Conservation (phyloP, 2,888 invertebrate genomes). For the Carpatolechia fugitivella region DNA sequence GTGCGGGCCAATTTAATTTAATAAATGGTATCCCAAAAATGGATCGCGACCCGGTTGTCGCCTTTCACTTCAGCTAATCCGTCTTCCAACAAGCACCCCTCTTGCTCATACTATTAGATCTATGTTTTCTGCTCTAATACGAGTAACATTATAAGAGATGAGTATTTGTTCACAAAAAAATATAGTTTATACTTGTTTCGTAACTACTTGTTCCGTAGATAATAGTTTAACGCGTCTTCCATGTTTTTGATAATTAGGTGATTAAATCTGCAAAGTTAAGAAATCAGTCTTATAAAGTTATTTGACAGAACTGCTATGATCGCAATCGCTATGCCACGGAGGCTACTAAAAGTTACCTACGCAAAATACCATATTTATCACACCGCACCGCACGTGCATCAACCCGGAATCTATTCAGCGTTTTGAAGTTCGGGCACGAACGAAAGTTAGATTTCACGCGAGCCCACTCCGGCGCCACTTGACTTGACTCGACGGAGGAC, state of each 20-base stretch:
- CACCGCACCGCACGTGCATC: neutral
- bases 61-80: conserved; percentile 46
- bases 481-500: neutral
- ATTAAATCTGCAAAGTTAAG: no score
- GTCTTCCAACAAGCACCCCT: conserved; percentile 37
- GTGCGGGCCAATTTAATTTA: conserved; percentile 8
- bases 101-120: neutral
- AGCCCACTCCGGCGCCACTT: neutral
- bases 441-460: neutral
- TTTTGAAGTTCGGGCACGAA: neutral
- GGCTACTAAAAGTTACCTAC: no score
- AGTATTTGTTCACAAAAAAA: no score
- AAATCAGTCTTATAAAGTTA: no score
- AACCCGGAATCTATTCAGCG: neutral
- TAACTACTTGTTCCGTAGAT: no score
- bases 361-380: neutral
- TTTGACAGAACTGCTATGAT: no score
- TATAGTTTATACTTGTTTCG: no score
- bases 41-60: conserved; percentile 34
- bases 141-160: no score
- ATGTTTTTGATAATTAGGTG: no score
- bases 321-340: no score
- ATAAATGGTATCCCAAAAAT: conserved; percentile 32
- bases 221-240: no score
- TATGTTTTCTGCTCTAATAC: neutral